Evolutionary conservation across 2,797 vertebrate genomes (phyloP), one percentile per base, ranked within the genome.

Genomic region (Pelochelys cantorii): DNA sequence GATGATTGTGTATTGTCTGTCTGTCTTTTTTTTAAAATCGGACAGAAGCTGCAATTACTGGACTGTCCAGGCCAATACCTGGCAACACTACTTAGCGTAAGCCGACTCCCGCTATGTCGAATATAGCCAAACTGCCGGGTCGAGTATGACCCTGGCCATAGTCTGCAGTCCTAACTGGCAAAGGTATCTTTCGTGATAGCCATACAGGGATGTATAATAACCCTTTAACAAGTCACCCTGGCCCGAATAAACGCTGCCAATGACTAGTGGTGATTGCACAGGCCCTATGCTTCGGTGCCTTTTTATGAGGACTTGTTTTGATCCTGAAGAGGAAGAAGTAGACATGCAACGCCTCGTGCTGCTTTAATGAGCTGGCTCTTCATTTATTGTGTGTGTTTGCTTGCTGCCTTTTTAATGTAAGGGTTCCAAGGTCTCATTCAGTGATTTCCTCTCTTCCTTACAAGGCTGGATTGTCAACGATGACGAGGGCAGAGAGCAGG

Each of bases 281-380:
- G 74, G 57, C 54, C 57, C 90, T 79, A 55, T 93, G 93, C 90
- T 54, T 89, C 79, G 79, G 52, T 92, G 37, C 91, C 20, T 74
- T 96, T 90, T 95, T 14, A 14, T 82, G 65, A 59, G 65, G 85
- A 81, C 54, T 82, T 81, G 57, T 15, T 48, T 22, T 77, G 42
- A 13, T 77, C 25, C 7, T 80, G 89, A 87, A 78, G 78, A 81
- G 17, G 56, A 89, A 74, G 74, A 90, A 95, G 85, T 68, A 86
- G 54, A 37, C 48, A 5, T 81, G 1, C 13, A 81, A 65, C 74
- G 42, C n/a, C 86, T 93, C 86, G 82, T 92, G 52, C 15, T 92
- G 60, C 78, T 29, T 93, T 86, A 90, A 62, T 42, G 89, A 74
- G 54, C 52, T 94, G 78, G 25, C 89, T 95, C 7, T 94, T 94